phyloP scores from a whole-genome alignment of 2,888 invertebrate species.

The Nemotelus nigrinus region DNA sequence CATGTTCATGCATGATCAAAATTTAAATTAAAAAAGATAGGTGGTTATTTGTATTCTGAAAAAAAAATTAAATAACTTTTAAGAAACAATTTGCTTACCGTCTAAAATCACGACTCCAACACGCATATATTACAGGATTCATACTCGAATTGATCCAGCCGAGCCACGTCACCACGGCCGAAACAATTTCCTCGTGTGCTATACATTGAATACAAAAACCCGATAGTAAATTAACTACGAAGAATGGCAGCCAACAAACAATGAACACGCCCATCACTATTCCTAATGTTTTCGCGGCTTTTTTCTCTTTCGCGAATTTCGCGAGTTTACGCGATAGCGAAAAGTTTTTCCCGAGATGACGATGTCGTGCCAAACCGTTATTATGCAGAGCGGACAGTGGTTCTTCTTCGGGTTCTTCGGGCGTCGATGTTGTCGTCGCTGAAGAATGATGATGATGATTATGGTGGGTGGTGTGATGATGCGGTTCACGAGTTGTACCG shows the following conservation, averaged over 20 bases:
- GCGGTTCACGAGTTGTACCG: slow-evolving; percentile 75
- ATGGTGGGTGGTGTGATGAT: slow-evolving; percentile 50
- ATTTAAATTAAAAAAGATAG: too few relatives aligned
- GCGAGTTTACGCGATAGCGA: slow-evolving; percentile 92
- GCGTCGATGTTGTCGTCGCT: slow-evolving; percentile 70
- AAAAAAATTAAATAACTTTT: background rate
- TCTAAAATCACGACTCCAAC: slow-evolving; percentile 96
- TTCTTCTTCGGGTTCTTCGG: slow-evolving; percentile 74
- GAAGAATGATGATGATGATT: slow-evolving; percentile 59
- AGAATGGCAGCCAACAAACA: slow-evolving; percentile 97
- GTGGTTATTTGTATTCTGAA: background rate
- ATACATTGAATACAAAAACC: slow-evolving; percentile 91
- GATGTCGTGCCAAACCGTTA: slow-evolving; percentile 78
- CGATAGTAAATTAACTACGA: slow-evolving; percentile 91
- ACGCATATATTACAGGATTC: slow-evolving; percentile 98
- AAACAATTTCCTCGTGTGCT: slow-evolving; percentile 86
- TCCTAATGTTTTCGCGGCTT: slow-evolving; percentile 96
- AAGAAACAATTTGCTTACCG: slow-evolving; percentile 70
- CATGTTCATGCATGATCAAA: too few relatives aligned
- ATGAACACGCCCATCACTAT: slow-evolving; percentile 98
- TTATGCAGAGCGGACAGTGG: slow-evolving; percentile 81
- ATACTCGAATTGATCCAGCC: slow-evolving; percentile 96
- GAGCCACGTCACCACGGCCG: slow-evolving; percentile 90
- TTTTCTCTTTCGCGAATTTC: slow-evolving; percentile 96
- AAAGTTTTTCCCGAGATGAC: slow-evolving; percentile 86